A percentile compares a stretch with the other conserved stretches of the same genome.
Conservation (phyloP, 2,113 vertebrate species). For the Dasyurus viverrinus region DNA sequence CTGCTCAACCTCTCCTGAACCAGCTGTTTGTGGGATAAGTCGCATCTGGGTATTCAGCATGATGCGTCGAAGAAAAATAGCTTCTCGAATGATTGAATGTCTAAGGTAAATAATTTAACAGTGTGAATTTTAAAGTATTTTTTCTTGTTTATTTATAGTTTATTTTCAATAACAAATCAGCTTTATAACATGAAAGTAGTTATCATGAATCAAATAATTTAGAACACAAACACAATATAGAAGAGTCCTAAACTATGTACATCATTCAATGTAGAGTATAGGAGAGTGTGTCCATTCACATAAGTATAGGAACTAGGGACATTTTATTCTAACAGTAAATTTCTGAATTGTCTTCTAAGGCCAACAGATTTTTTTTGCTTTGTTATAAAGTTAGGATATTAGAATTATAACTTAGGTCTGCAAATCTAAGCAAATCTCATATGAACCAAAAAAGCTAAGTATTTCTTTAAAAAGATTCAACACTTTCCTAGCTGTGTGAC, state of each 20-base stretch:
- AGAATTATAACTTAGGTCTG: slow-evolving; percentile 56
- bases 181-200: slow-evolving; percentile 79
- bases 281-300: slow-evolving; percentile 74
- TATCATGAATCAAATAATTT: slow-evolving; percentile 86
- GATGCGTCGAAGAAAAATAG: slow-evolving; percentile 96
- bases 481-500: too few species aligned
- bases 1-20: slow-evolving; percentile 94
- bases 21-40: slow-evolving; percentile 97
- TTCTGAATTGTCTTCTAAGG: slow-evolving; percentile 63
- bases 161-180: slow-evolving; percentile 83
- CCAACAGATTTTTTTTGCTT: slow-evolving; percentile 44
- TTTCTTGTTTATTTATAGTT: slow-evolving; percentile 78
- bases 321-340: slow-evolving; percentile 52
- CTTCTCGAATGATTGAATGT: slow-evolving; percentile 97
- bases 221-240: slow-evolving; percentile 87
- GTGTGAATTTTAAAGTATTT: not conserved
- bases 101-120: slow-evolving; percentile 87
- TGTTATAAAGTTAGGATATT: slow-evolving; percentile 40
- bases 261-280: slow-evolving; percentile 80
- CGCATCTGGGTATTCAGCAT: slow-evolving; percentile 99
- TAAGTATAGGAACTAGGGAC: slow-evolving; percentile 75
- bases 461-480: slow-evolving; percentile 73
- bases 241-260: slow-evolving; percentile 81
- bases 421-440: slow-evolving; percentile 71
- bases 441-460: slow-evolving; percentile 58